Conservation (phyloP, 1,140 invertebrate genomes). For the Drosophila athabasca region DNA sequence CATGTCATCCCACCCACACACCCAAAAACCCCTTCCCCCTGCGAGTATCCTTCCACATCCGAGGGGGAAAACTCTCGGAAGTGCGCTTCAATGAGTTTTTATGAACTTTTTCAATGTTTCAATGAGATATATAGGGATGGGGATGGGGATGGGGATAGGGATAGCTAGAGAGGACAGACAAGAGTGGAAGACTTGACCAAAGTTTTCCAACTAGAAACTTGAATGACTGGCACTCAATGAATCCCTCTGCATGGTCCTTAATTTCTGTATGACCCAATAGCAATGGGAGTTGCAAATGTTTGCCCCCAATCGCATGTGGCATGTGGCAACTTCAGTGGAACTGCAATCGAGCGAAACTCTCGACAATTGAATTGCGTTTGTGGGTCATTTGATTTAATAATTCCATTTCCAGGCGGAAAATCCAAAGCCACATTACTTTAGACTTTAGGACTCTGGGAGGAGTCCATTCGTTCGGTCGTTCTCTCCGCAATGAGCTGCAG, state of each 20-base stretch:
- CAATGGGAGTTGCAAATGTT: slow-evolving; percentile 55
- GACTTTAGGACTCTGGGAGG: no score
- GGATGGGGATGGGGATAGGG: no score
- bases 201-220: slow-evolving; percentile 43
- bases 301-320: neutral
- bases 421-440: slow-evolving; percentile 14
- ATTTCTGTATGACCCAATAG: slow-evolving; percentile 15
- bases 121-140: neutral
- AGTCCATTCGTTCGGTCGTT: neutral
- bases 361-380: slow-evolving; percentile 71
- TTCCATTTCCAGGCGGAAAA: slow-evolving; percentile 45
- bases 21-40: no score
- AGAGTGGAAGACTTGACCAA: slow-evolving; percentile 11
- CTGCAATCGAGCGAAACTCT: slow-evolving; percentile 57
- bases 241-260: slow-evolving; percentile 22
- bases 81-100: slow-evolving; percentile 63
- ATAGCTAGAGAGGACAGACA: no score
- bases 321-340: slow-evolving; percentile 11
- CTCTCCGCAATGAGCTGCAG: no score
- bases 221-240: slow-evolving; percentile 9
- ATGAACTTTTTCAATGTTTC: slow-evolving; percentile 64
- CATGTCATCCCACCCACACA: slow-evolving; percentile 21
- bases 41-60: neutral
- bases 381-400: slow-evolving; percentile 78
- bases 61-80: slow-evolving; percentile 16